Evolutionary conservation across 2,113 vertebrate species (phyloP), one percentile per base, ranked within the genome.

Genomic region (Camelus dromedarius): DNA sequence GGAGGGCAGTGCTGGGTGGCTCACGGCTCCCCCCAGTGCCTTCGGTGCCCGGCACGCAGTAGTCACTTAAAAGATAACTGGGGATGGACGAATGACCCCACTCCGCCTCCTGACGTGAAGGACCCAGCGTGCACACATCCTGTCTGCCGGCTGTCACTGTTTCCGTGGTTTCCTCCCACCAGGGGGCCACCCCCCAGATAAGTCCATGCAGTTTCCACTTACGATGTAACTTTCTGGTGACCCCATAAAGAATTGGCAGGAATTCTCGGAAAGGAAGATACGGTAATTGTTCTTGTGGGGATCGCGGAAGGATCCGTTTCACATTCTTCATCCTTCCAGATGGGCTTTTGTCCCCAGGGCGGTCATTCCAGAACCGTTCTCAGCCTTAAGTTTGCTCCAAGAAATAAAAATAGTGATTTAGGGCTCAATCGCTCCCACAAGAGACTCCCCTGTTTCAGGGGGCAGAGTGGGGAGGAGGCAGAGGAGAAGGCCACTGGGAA

Each of bases 401-500:
- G 96, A 97, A 97, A 96, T 91, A 96, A 84, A 97, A 97, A 97
- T 95, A 97, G 91, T 97, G 96, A 95, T 95, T 97, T 96, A 97
- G 73, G 85, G n/a, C 46, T 95, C 76, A 77, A 93, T 84, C 60
- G 91, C 91, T 93, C 90, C 73, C 93, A 89, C 81, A 62, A 96
- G 96, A 95, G 42, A 60, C 66, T 87, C 75, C 96, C 89, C 73
- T 86, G 66, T 72, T 79, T 94, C 38, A 58, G 38, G 89, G 88
- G 66, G 46, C 60, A 60, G 92, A 60, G 81, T 75, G 67, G 93
- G 91, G 89, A 86, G 54, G 8, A 18, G 67, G 52, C 58, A 91
- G 91, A 83, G 69, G 89, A 77, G 62, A 81, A 84, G 50, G 38
- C 77, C 32, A 38, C 77, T 82, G 70, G 72, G 89, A 89, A 89